Base-by-base conservation (phyloP, 2,888 invertebrate species). In the Ophion obscuratus region DNA sequence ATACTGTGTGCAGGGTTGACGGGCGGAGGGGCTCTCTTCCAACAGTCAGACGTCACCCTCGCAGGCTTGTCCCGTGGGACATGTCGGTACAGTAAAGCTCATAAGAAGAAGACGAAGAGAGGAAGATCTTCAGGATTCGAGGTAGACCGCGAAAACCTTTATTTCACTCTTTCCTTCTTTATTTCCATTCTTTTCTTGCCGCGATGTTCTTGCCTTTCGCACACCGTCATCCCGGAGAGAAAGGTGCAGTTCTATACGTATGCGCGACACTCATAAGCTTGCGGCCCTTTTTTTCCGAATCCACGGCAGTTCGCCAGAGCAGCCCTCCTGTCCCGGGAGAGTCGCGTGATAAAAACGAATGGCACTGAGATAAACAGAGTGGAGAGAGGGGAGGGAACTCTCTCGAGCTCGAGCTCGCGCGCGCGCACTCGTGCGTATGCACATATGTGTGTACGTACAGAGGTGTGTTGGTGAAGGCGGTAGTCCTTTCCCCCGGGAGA, bases 311-410 rank as follows among this genome's bases (percentile, higher is more conserved):
- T 81, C 81, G 64, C 82, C 83, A 9, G 53, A 80, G 73, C 70
- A 47, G 81, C 84, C 76, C 68, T 57, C 64, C 47, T 7, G 73
- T 85, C 88, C 84, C 88, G 44, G 75, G 87, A 83, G 88, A 88
- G 24, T 87, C 68, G 83, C 85, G 87, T 94, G 93, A 94, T 94
- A 93, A 94, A 94, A 94, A 94, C 92, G 92, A 93, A 94, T 93
- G 93, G 92, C 90, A 90, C 90, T 90, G 91, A 91, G 91, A 91
- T 88, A 89, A 90, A 89, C 86, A 85, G 84, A 86, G 74, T 44
- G 86, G 83, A 83, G 79, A 78, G 86, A 40, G 59, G 66, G 66
- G 85, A 88, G 89, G 88, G 36, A 24, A 40, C 61, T 74, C 44
- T 20, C 24, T 24, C 24, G 1, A 24, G 24, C 24, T 24, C 24